Percentiles rank a stretch among this genome's conserved stretches.
These are phyloP conservation scores for Charanyca ferruginea DNA, from an alignment of 2,888 invertebrate genomes.

Conservation along the genomic window DNA sequence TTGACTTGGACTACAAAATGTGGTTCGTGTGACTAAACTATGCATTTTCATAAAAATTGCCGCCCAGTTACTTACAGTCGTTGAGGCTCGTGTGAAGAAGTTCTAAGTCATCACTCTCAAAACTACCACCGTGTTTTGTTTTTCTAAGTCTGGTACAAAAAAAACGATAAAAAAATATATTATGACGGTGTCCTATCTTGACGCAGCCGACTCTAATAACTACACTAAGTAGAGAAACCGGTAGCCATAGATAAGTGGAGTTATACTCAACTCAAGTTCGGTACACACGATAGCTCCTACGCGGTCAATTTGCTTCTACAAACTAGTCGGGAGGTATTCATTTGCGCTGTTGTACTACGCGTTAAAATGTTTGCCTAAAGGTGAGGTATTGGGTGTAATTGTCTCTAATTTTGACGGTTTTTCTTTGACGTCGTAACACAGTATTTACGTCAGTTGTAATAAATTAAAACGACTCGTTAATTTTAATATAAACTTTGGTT, in stretches of 20 bases:
- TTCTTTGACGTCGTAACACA: background rate
- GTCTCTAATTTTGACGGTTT: slow-evolving; percentile 34
- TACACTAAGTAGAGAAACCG: slow-evolving; percentile 73
- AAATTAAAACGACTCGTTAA: background rate
- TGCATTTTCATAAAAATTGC: background rate
- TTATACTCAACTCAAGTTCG: slow-evolving; percentile 76
- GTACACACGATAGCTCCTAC: slow-evolving; percentile 75
- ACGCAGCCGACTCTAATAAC: slow-evolving; percentile 38
- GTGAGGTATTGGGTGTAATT: slow-evolving; percentile 44
- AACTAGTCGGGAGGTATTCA: slow-evolving; percentile 68
- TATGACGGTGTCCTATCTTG: slow-evolving; percentile 18
- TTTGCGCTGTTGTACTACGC: slow-evolving; percentile 57
- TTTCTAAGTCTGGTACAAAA: slow-evolving; percentile 13
- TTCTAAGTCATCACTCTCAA: background rate
- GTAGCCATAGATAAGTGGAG: slow-evolving; percentile 83
- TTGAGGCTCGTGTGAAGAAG: background rate
- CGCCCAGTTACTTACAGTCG: background rate
- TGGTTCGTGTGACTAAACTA: too few species aligned
- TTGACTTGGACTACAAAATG: too few species aligned
- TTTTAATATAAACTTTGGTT: too few species aligned
- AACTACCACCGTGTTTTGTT: slow-evolving; percentile 16
- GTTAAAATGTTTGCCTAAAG: slow-evolving; percentile 61
- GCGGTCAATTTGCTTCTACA: slow-evolving; percentile 81
- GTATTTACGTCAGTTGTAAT: background rate
- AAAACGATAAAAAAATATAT: background rate